phyloP scores from a whole-genome alignment of 2,113 vertebrate species.

The Catharus minimus region DNA sequence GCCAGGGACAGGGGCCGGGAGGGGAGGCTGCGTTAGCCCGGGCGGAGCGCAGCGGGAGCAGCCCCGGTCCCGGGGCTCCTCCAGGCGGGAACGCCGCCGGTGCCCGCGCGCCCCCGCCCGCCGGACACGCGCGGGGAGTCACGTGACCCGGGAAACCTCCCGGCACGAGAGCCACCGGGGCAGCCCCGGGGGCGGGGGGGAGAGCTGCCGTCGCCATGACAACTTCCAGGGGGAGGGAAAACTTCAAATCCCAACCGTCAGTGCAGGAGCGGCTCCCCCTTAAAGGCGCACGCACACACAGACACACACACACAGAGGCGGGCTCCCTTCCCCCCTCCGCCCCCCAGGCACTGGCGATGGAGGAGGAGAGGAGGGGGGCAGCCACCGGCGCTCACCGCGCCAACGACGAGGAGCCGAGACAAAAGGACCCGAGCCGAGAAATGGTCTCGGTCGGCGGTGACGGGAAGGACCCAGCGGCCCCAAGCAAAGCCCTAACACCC shows the following conservation, averaged over 20 bases:
- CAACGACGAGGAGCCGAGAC: neutral
- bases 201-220: slow-evolving; percentile 56
- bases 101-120: neutral
- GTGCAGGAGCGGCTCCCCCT: slow-evolving; percentile 74
- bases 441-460: neutral
- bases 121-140: neutral
- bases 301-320: slow-evolving; percentile 3
- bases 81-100: neutral
- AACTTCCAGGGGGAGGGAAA: slow-evolving; percentile 53
- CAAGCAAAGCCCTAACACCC: neutral
- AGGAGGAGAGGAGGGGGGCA: slow-evolving; percentile 24
- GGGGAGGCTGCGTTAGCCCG: neutral
- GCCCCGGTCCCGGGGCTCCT: neutral
- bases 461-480: neutral
- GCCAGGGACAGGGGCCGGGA: neutral
- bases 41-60: neutral
- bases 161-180: neutral
- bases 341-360: slow-evolving; percentile 10
- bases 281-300: slow-evolving; percentile 66
- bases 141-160: neutral
- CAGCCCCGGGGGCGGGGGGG: neutral
- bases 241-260: slow-evolving; percentile 83
- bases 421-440: slow-evolving; percentile 33
- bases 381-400: slow-evolving; percentile 31
- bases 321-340: slow-evolving; percentile 34